Base-by-base conservation (phyloP, 1,140 invertebrate species). In the Musca vetustissima region DNA sequence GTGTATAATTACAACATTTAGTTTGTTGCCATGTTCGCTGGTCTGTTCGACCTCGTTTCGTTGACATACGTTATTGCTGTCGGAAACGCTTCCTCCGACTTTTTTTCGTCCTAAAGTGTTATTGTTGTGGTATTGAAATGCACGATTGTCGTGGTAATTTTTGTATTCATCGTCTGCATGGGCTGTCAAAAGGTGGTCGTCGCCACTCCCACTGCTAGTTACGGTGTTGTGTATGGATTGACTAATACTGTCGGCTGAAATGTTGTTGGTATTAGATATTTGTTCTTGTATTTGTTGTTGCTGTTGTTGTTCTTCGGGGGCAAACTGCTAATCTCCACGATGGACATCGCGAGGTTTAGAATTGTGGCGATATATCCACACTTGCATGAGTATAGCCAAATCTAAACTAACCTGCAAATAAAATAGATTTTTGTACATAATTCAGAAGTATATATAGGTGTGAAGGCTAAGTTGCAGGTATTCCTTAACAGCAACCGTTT, bases 241-340 rank as follows among this genome's bases (percentile, higher is more conserved):
- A 68, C 80, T 74, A 61, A 61, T 77, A 69, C 79, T 77, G 64
- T 80, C 78, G 68, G 78, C 76, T 69, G 73, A 73, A 69, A 74
- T 77, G 36, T 69, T 75, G 36, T 69, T 75, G 69, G 49, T 36
- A 69, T 65, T 49, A n/a, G 64, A 43, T 52, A 67, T 50, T 36
- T 74, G 53, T 57, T 73, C 71, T 48, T 73, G 72, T 53, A 70
- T 53, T 52, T 73, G 72, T 69, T 72, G 70, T 73, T 78, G 74
- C 68, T 78, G 80, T 65, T 72, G 76, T 79, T 81, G 79, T 79
- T 80, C 78, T 74, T 83, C 79, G 81, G 81, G 81, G 81, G 81
- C 81, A 83, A 83, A 88, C 84, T 88, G 86, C 86, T 89, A 90
- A 86, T 90, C 89, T 71, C 88, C 87, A 76, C 89, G 85, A 66